phyloP scores from a whole-genome alignment of 2,797 vertebrate species.

The Diplodus sargus region DNA sequence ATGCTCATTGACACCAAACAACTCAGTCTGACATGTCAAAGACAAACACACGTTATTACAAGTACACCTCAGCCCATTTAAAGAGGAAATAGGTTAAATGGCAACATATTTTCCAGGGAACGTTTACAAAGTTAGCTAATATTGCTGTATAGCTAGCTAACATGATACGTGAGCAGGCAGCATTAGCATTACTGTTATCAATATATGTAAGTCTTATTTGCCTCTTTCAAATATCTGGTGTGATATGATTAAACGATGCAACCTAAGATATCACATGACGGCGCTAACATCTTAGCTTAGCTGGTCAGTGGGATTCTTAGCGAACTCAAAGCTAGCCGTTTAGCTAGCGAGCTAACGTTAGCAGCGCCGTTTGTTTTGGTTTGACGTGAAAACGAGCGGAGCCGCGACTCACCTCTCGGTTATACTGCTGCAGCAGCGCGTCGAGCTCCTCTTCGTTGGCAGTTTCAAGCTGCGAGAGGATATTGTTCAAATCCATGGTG shows the following conservation, averaged over 20 bases:
- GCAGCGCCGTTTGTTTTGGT: constrained; percentile 70
- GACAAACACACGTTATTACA: not conserved
- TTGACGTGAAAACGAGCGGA: constrained; percentile 29
- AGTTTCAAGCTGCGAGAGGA: constrained; percentile 84
- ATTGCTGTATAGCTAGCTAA: not conserved
- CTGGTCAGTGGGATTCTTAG: not conserved
- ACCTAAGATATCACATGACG: not conserved
- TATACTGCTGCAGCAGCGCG: constrained; percentile 86
- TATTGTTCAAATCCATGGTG: constrained; percentile 83
- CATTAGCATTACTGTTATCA: constrained; percentile 30
- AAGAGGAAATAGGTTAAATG: not conserved
- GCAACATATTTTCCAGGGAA: no score
- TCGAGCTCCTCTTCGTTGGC: constrained; percentile 83
- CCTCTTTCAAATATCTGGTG: not conserved
- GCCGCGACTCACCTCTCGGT: constrained; percentile 87
- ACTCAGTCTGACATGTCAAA: not conserved
- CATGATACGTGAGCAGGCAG: constrained; percentile 6
- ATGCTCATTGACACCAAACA: constrained; percentile 26
- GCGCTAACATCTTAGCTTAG: not conserved
- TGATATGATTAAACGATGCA: not conserved
- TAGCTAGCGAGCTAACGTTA: constrained; percentile 50
- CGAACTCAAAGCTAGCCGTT: constrained; percentile 30
- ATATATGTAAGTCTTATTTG: fast-evolving
- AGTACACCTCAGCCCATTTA: not conserved
- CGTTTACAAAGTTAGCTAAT: not conserved